Conservation (phyloP, 1,140 invertebrate species). For the Rhopalosiphum padi region DNA sequence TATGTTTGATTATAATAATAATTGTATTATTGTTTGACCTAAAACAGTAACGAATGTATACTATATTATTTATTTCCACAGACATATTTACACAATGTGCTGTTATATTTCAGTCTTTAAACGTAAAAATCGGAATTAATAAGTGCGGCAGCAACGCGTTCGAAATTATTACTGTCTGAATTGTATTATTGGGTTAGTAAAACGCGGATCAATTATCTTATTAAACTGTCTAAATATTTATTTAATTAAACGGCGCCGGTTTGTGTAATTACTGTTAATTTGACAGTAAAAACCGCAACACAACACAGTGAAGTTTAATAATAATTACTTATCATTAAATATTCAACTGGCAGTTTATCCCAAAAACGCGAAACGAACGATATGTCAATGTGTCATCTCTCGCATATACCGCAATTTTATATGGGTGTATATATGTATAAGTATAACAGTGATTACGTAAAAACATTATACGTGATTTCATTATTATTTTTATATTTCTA, state of each 20-base stretch:
- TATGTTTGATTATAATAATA: not conserved
- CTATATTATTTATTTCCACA: not conserved
- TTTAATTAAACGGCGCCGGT: not conserved
- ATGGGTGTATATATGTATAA: not conserved
- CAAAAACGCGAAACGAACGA: not conserved
- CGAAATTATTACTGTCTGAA: not conserved
- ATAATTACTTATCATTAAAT: not conserved
- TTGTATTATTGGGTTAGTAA: not conserved
- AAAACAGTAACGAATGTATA: not conserved
- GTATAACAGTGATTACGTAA: not conserved
- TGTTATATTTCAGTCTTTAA: not conserved
- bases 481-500: not conserved
- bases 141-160: not conserved
- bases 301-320: not conserved
- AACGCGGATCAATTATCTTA: not conserved
- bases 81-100: not conserved
- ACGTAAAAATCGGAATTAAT: not conserved
- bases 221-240: not conserved
- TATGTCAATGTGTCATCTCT: not conserved
- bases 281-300: not conserved
- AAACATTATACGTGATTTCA: not conserved
- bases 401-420: not conserved
- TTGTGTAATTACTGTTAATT: not conserved
- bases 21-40: not conserved
- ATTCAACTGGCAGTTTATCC: not conserved